phyloP scores from a whole-genome alignment of 1,140 invertebrate genomes.

The Eriosoma lanigerum region DNA sequence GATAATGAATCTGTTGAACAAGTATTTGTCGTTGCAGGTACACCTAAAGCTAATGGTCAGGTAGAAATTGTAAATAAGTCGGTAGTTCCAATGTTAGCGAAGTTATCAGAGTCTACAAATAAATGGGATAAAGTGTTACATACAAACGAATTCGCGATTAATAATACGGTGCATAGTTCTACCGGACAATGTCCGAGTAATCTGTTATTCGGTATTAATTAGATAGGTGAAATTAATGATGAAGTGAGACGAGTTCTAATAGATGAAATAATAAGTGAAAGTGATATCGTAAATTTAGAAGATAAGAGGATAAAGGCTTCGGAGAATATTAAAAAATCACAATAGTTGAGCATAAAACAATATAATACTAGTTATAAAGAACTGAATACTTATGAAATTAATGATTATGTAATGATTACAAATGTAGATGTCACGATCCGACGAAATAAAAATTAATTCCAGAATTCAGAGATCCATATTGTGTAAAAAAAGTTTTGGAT shows the following conservation, averaged over 20 bases:
- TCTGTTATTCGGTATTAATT: background rate
- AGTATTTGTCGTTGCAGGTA: background rate
- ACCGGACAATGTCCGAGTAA: background rate
- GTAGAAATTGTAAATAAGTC: background rate
- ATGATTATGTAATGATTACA: background rate
- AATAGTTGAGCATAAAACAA: background rate
- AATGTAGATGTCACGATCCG: background rate
- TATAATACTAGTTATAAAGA: background rate
- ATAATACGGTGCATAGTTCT: constrained; percentile 43
- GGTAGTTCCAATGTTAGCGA: background rate
- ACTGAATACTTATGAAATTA: background rate
- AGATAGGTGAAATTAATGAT: background rate
- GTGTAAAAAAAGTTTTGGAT: background rate
- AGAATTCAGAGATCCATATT: background rate
- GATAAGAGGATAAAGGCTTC: background rate
- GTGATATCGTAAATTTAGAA: background rate
- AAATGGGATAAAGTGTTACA: constrained; percentile 41
- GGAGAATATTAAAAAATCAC: background rate
- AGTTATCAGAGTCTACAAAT: background rate
- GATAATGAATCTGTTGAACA: background rate
- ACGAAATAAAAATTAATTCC: constrained; percentile 12
- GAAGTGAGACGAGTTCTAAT: background rate
- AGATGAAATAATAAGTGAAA: too few relatives aligned
- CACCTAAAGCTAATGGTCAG: background rate
- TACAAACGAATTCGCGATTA: constrained; percentile 46